These are phyloP conservation scores for Hypothenemus hampei DNA, from an alignment of 1,140 invertebrate species.

Conservation along the genomic window DNA sequence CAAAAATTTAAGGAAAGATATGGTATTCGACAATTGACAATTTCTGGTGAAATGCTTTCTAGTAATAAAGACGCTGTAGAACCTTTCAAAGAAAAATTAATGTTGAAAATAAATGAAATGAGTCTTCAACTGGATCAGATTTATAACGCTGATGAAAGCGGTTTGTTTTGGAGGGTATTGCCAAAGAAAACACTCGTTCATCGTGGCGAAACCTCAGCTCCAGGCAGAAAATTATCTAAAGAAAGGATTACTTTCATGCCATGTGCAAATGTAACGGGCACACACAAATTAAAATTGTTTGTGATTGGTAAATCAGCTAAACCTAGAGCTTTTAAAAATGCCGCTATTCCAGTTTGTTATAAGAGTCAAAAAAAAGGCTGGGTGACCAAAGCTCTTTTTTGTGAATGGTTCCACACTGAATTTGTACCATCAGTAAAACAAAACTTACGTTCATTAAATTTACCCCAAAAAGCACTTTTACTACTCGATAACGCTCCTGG, in stretches of 20 bases:
- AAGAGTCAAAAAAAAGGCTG: slow-evolving; percentile 5
- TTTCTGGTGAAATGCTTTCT: no score
- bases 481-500: not conserved
- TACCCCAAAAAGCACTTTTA: not conserved
- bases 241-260: slow-evolving; percentile 41
- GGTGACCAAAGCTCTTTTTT: not conserved
- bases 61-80: no score
- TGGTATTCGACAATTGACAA: no score
- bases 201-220: slow-evolving; percentile 30
- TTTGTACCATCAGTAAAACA: not conserved
- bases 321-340: no score
- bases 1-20: no score
- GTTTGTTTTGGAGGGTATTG: slow-evolving; percentile 37
- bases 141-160: slow-evolving; percentile 39
- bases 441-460: not conserved
- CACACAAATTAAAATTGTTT: no score
- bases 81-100: not conserved
- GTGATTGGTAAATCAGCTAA: no score
- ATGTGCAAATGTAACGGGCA: no score
- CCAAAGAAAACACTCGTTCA: slow-evolving; percentile 36
- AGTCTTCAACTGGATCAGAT: slow-evolving; percentile 1
- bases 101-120: not conserved
- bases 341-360: no score
- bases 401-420: not conserved
- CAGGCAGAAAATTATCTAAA: slow-evolving; percentile 39